Base-by-base conservation (phyloP, 2,888 invertebrate species). In the Amphimallon solstitiale region DNA sequence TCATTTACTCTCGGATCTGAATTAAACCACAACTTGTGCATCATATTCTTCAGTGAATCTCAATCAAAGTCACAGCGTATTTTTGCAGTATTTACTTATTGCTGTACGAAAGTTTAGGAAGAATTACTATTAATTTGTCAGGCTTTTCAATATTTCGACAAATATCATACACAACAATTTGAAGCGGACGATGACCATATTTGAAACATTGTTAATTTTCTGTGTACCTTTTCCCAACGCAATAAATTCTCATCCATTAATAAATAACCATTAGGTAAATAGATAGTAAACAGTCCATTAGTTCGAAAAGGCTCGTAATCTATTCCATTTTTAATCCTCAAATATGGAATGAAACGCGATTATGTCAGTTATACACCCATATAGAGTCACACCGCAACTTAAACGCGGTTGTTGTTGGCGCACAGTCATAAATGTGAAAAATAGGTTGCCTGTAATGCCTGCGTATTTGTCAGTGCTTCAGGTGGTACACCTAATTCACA, bases 201-300 rank as follows among this genome's bases (percentile, higher is more conserved):
- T n/a, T n/a, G n/a, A n/a, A n/a, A n/a, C n/a, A n/a, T n/a, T n/a
- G n/a, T n/a, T n/a, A n/a, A n/a, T n/a, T n/a, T n/a, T n/a, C n/a
- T n/a, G 5, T 5, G 23, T 29, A 29, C 9, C 7, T 29, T 29
- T 29, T 5, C 29, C 9, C 5, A n/a, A n/a, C 10, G 29, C 48
- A 35, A 51, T 51, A 51, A 51, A 51, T 51, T 51, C 35, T 10
- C 51, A 35, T 35, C 51, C 35, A 51, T 51, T 51, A 51, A 51
- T 51, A 51, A 51, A 51, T 34, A 15, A 51, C 51, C 51, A 35
- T 35, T 14, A 51, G 51, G 51, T 35, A 51, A 51, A 51, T 51
- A 51, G 51, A 51, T 51, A 51, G 51, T 51, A 51, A 51, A 51
- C 51, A 51, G 19, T 51, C 51, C 51, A 51, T 51, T 51, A 51